These are phyloP conservation scores for Orthonyx spaldingii DNA, from an alignment of 2,113 vertebrate genomes.

Conservation along the genomic window DNA sequence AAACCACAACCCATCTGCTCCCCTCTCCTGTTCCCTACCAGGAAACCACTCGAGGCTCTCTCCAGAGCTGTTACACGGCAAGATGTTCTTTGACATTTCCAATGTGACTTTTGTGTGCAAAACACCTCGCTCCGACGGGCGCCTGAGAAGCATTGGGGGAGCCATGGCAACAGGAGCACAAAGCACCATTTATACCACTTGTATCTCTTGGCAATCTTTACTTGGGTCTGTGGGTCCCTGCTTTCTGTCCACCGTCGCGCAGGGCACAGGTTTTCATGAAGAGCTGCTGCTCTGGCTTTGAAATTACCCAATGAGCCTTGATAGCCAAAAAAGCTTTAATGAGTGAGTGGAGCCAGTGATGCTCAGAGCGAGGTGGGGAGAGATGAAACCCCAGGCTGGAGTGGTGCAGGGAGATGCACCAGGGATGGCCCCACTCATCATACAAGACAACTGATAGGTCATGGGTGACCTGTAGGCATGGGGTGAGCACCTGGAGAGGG, in stretches of 20 bases:
- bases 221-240: not conserved
- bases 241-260: fast-evolving
- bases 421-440: not conserved
- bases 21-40: not conserved
- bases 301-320: not conserved
- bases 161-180: slow-evolving; percentile 68
- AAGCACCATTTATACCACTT: not conserved
- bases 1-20: slow-evolving; percentile 10
- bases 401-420: fast-evolving
- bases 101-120: slow-evolving; percentile 52
- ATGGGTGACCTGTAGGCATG: not conserved
- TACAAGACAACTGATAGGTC: not conserved
- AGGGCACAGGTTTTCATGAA: not conserved
- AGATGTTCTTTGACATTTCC: slow-evolving; percentile 74
- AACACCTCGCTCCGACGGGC: slow-evolving; percentile 33
- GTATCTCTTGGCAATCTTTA: not conserved
- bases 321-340: not conserved
- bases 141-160: slow-evolving; percentile 58
- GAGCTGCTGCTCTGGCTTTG: not conserved
- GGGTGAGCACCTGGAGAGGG: not conserved
- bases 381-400: not conserved
- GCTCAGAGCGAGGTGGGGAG: not conserved
- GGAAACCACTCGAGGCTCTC: not conserved
- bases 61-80: not conserved
- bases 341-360: not conserved